A percentile compares a stretch with the other conserved stretches of the same genome.
phyloP scores from a whole-genome alignment of 2,888 invertebrate genomes.

The Thumatha senex region DNA sequence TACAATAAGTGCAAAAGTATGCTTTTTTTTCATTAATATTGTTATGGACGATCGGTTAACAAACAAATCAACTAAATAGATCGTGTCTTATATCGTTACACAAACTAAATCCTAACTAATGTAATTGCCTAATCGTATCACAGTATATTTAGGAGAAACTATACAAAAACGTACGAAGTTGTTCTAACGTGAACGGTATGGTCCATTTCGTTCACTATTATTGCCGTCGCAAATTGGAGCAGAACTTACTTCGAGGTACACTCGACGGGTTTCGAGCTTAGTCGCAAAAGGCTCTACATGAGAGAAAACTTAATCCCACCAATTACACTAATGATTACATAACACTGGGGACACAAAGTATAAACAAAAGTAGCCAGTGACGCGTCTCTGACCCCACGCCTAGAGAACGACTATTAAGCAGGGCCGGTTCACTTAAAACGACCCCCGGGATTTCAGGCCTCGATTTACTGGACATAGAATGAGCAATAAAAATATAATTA shows the following conservation, averaged over 20 bases:
- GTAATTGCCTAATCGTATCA: constrained; percentile 12
- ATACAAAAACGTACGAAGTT: constrained; percentile 30
- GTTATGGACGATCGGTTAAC: too few relatives aligned
- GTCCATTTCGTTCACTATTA: constrained; percentile 35
- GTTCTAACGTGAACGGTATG: constrained; percentile 22
- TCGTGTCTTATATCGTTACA: background rate
- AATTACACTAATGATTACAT: constrained; percentile 65
- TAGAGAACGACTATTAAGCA: constrained; percentile 71
- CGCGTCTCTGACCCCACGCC: constrained; percentile 54
- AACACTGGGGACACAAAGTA: constrained; percentile 62
- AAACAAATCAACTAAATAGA: background rate
- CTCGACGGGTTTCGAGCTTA: constrained; percentile 29
- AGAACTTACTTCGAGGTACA: constrained; percentile 25
- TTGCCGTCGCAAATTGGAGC: constrained; percentile 37
- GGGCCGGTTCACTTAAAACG: constrained; percentile 71
- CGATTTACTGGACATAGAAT: constrained; percentile 78
- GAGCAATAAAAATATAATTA: constrained; percentile 80
- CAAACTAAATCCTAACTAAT: constrained; percentile 11
- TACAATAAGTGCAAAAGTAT: background rate
- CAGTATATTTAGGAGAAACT: constrained; percentile 23
- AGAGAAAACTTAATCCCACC: constrained; percentile 53
- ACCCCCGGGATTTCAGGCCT: constrained; percentile 67
- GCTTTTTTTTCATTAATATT: background rate
- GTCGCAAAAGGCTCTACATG: constrained; percentile 47
- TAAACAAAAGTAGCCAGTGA: constrained; percentile 62